Conservation (phyloP, 2,113 vertebrate genomes). For the Callionymus lyra region DNA sequence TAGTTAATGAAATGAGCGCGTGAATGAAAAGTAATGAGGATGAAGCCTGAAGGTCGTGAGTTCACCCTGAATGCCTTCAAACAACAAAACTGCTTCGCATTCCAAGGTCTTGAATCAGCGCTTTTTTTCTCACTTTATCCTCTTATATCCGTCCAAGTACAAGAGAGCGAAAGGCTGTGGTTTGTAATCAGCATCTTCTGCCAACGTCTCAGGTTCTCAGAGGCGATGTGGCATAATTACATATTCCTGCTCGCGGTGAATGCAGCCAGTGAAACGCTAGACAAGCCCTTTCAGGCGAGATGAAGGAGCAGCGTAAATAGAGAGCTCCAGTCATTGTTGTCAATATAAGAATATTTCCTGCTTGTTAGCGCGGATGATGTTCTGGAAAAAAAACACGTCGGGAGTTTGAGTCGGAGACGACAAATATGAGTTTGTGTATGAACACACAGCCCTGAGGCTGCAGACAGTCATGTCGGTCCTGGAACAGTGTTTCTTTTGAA, state of each 20-base stretch:
- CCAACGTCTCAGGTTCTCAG: conserved; percentile 54
- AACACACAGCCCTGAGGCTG: conserved; percentile 2
- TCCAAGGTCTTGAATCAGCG: conserved; percentile 21
- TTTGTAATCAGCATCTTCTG: conserved; percentile 59
- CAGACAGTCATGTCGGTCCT: conserved; percentile 29
- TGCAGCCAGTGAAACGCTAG: conserved; percentile 56
- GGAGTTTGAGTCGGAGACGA: no score
- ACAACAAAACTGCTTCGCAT: conserved; percentile 33
- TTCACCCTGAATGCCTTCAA: conserved; percentile 20
- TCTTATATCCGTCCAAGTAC: conserved; percentile 44
- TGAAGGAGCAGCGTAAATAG: conserved; percentile 47
- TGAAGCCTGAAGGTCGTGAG: conserved; percentile 13
- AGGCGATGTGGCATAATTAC: conserved; percentile 64
- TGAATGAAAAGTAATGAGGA: no score
- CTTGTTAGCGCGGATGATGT: conserved; percentile 4
- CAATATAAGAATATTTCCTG: conserved; percentile 55
- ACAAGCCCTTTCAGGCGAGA: conserved; percentile 60
- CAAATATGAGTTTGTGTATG: conserved; percentile 22
- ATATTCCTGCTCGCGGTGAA: conserved; percentile 53
- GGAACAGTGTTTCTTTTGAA: conserved; percentile 34
- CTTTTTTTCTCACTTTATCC: conserved; percentile 35
- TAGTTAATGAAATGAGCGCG: neutral
- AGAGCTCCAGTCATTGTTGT: conserved; percentile 55
- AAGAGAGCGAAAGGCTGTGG: conserved; percentile 42
- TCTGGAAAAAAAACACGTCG: no score